phyloP scores from a whole-genome alignment of 2,888 invertebrate genomes.

The Scrobipalpa atriplicella region DNA sequence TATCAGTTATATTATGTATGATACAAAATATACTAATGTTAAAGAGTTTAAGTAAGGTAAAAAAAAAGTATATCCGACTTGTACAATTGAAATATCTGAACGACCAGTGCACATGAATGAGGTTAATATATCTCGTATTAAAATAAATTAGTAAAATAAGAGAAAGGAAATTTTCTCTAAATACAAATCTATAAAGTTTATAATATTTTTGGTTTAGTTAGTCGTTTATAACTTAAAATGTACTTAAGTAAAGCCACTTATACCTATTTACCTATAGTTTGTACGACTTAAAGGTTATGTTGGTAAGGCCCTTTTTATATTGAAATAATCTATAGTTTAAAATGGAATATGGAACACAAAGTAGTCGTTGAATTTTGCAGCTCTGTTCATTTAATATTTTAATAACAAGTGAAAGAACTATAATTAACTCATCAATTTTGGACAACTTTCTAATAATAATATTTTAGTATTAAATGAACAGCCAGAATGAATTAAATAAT shows the following conservation, averaged over 20 bases:
- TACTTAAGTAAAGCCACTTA: slow-evolving; percentile 22
- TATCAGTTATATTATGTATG: slow-evolving; percentile 31
- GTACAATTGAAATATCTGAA: slow-evolving; percentile 15
- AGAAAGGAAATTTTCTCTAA: background rate
- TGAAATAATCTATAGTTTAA: background rate
- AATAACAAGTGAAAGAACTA: too few relatives aligned
- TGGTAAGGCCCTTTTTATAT: slow-evolving; percentile 25
- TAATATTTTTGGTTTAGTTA: background rate
- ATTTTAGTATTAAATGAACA: background rate
- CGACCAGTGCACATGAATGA: slow-evolving; percentile 1
- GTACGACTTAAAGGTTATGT: slow-evolving; percentile 23
- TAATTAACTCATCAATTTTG: too few relatives aligned
- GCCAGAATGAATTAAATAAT: background rate
- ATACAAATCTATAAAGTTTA: slow-evolving; percentile 4
- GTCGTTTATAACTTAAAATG: slow-evolving; percentile 15
- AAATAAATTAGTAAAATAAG: background rate
- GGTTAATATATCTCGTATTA: background rate
- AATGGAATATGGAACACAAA: too few relatives aligned
- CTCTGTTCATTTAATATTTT: too few relatives aligned
- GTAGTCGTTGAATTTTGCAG: too few relatives aligned
- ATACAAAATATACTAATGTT: slow-evolving; percentile 36
- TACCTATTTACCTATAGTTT: slow-evolving; percentile 21
- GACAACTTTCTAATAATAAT: background rate
- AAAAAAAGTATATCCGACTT: slow-evolving; percentile 20
- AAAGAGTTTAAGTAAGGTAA: slow-evolving; percentile 28